Evolutionary conservation across 1,140 invertebrate genomes (phyloP).

Genomic region (Diplogasteroides magnus): DNA sequence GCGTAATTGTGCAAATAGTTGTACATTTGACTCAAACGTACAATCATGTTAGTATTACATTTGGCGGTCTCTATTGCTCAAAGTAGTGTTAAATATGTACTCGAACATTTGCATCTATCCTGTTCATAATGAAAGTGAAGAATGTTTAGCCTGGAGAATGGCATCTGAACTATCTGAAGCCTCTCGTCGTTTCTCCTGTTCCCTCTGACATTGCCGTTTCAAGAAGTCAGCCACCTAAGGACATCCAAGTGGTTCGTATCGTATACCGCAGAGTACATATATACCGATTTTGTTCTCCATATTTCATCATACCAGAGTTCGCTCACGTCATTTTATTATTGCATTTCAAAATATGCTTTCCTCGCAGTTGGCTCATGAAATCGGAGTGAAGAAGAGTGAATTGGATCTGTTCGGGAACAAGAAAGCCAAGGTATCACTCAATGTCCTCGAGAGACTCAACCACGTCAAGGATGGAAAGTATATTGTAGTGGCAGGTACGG

Average conservation of each 20-base stretch:
- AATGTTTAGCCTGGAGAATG: constrained; percentile 21
- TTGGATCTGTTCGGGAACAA: constrained; percentile 83
- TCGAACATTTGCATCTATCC: no score
- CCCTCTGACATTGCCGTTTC: constrained; percentile 51
- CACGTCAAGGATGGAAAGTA: constrained; percentile 76
- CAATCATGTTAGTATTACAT: no score
- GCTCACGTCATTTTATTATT: no score
- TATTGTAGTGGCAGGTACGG: constrained; percentile 82
- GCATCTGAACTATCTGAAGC: constrained; percentile 29
- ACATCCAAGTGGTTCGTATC: constrained; percentile 29
- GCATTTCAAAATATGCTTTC: background rate
- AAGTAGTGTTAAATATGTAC: no score
- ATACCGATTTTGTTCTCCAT: constrained; percentile 22
- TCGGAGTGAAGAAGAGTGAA: constrained; percentile 75
- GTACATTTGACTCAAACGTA: no score
- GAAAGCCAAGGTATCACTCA: constrained; percentile 88
- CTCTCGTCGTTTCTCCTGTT: constrained; percentile 31
- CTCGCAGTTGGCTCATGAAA: constrained; percentile 70
- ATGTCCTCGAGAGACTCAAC: constrained; percentile 71
- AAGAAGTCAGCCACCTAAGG: constrained; percentile 45
- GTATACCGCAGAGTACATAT: background rate
- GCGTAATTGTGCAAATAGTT: no score
- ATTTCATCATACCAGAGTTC: no score
- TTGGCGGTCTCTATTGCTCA: no score
- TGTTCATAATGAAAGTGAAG: no score